A percentile compares a stretch with the other conserved stretches of the same genome.
Evolutionary conservation across 2,888 invertebrate species (phyloP).

Genomic region (Heliconius cydno): DNA sequence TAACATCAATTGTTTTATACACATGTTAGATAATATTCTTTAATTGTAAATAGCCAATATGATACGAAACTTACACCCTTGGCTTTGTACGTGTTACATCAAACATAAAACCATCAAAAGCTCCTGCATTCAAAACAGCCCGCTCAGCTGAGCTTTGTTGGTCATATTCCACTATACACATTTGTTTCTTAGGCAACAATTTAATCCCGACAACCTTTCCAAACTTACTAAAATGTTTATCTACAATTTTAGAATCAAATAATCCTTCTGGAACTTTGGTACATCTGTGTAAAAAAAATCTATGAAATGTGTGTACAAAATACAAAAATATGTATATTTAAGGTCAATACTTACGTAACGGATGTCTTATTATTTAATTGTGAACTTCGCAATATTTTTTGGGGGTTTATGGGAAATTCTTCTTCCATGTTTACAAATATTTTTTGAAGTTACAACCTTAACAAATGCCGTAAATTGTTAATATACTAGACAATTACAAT

Average conservation of each 20-base stretch:
- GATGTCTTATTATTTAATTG: slow-evolving; percentile 68
- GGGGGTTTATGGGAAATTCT: slow-evolving; percentile 55
- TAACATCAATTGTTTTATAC: background rate
- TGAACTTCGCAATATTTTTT: slow-evolving; percentile 66
- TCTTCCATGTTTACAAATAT: slow-evolving; percentile 57
- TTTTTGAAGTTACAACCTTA: slow-evolving; percentile 35
- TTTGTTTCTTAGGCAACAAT: slow-evolving; percentile 84
- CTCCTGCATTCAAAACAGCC: slow-evolving; percentile 84
- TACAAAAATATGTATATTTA: slow-evolving; percentile 27
- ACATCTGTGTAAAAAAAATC: slow-evolving; percentile 73
- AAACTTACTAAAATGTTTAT: slow-evolving; percentile 87
- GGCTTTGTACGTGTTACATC: slow-evolving; percentile 81
- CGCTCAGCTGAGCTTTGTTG: slow-evolving; percentile 82
- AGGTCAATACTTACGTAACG: slow-evolving; percentile 66
- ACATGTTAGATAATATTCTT: background rate
- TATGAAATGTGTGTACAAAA: background rate
- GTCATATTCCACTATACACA: slow-evolving; percentile 88
- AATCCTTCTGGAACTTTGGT: slow-evolving; percentile 86
- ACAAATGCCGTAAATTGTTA: background rate
- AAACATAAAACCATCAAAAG: slow-evolving; percentile 85
- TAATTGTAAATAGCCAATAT: background rate
- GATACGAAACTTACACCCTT: slow-evolving; percentile 64
- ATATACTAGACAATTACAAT: background rate
- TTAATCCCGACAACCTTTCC: slow-evolving; percentile 87
- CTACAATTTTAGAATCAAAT: slow-evolving; percentile 83